Conservation (phyloP, 2,888 invertebrate species). For the Drosophila rubida region DNA sequence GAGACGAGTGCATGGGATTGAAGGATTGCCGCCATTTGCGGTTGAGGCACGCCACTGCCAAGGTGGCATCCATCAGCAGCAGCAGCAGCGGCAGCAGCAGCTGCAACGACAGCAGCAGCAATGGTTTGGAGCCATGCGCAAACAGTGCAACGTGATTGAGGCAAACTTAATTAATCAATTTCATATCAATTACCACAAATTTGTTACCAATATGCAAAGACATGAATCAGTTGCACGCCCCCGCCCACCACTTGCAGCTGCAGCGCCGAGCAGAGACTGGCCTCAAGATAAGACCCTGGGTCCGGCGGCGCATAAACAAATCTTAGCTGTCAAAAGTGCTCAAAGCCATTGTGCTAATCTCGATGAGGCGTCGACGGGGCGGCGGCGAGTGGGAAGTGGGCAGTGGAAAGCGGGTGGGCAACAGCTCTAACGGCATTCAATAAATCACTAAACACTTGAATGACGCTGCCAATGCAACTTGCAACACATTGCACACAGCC, state of each 20-base stretch:
- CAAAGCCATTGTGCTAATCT: conserved; percentile 82
- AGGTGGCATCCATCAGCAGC: conserved; percentile 25
- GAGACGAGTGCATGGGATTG: conserved; percentile 10
- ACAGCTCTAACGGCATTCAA: conserved; percentile 81
- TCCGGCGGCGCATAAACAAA: conserved; percentile 74
- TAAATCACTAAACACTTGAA: conserved; percentile 83
- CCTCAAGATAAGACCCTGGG: conserved; percentile 50
- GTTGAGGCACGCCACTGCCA: conserved; percentile 42
- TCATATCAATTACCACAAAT: conserved; percentile 81
- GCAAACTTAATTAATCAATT: conserved; percentile 80
- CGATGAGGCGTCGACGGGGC: conserved; percentile 18
- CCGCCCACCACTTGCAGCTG: conserved; percentile 33
- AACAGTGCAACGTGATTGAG: conserved; percentile 42
- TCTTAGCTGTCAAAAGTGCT: conserved; percentile 82
- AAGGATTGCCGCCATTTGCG: conserved; percentile 64
- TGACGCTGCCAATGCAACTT: conserved; percentile 77
- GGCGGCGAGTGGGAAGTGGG: not conserved
- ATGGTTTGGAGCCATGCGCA: conserved; percentile 43
- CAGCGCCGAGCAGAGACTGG: conserved; percentile 9
- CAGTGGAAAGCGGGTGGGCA: not conserved
- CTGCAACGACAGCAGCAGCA: conserved; percentile 34
- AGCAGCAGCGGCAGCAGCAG: conserved; percentile 27
- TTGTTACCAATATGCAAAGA: conserved; percentile 81
- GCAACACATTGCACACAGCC: conserved; percentile 74
- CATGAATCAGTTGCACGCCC: conserved; percentile 67